phyloP scores from a whole-genome alignment of 2,113 vertebrate species.

The Trachemys scripta region DNA sequence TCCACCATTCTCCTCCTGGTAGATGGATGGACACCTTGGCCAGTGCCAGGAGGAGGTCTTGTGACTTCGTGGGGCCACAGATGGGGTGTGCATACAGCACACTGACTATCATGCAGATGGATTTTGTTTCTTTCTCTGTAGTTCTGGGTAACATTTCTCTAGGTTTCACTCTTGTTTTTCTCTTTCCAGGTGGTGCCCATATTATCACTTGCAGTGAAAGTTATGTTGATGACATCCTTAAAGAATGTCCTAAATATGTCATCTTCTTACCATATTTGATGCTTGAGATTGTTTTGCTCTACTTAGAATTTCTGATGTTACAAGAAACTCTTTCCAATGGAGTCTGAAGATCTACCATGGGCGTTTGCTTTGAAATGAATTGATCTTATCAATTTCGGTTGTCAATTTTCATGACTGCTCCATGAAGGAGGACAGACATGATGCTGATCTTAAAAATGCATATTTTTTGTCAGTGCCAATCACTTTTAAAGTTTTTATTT shows the following conservation, averaged over 20 bases:
- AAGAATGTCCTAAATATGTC: not conserved
- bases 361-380: not conserved
- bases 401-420: not conserved
- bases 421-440: not conserved
- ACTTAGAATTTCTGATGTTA: not conserved
- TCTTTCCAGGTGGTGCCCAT: not conserved
- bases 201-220: not conserved
- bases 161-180: not conserved
- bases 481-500: not conserved
- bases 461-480: no score
- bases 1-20: no score
- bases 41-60: no score
- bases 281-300: not conserved
- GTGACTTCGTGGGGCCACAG: no score
- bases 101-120: not conserved
- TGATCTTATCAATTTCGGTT: not conserved
- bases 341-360: not conserved
- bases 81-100: no score
- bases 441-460: not conserved
- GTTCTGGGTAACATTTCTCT: not conserved
- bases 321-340: not conserved
- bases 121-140: not conserved
- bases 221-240: not conserved
- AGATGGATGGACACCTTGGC: no score
- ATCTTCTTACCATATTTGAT: not conserved